These are phyloP conservation scores for Ametastegia equiseti DNA, from an alignment of 2,888 invertebrate genomes.

Conservation along the genomic window DNA sequence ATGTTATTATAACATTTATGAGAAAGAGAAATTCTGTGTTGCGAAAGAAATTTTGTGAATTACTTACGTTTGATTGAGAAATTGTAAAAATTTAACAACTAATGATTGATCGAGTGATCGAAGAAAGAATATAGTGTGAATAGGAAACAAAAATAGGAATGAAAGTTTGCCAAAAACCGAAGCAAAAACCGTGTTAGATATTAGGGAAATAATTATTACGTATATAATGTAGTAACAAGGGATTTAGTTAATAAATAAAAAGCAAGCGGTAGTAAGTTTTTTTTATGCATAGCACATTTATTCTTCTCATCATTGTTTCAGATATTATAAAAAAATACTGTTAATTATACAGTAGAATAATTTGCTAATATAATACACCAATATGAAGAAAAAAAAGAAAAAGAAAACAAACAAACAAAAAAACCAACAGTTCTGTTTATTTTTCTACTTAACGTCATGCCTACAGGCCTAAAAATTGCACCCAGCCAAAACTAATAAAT, in stretches of 20 bases:
- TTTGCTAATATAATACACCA: background rate
- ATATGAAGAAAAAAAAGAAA: background rate
- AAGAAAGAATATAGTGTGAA: background rate
- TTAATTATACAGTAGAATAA: background rate
- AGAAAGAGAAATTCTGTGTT: too few species aligned
- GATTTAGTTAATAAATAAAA: slow-evolving; percentile 71
- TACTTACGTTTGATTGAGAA: background rate
- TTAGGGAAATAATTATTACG: slow-evolving; percentile 54
- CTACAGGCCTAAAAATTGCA: slow-evolving; percentile 27
- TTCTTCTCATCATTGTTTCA: background rate
- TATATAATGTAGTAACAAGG: slow-evolving; percentile 55
- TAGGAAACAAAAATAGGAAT: background rate
- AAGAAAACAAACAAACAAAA: background rate
- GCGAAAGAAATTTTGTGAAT: too few species aligned
- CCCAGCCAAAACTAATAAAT: slow-evolving; percentile 38
- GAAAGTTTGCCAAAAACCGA: slow-evolving; percentile 52
- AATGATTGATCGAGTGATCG: background rate
- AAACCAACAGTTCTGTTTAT: background rate
- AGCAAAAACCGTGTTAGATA: slow-evolving; percentile 63
- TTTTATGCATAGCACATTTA: slow-evolving; percentile 64
- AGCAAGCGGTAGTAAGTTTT: slow-evolving; percentile 68
- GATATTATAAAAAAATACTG: slow-evolving; percentile 11
- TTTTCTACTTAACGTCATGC: slow-evolving; percentile 11
- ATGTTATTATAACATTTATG: background rate
- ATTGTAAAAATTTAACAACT: background rate